Evolutionary conservation across 2,888 invertebrate species (phyloP), one percentile per base, ranked within the genome.

Genomic region (Loripinus fragilis): DNA sequence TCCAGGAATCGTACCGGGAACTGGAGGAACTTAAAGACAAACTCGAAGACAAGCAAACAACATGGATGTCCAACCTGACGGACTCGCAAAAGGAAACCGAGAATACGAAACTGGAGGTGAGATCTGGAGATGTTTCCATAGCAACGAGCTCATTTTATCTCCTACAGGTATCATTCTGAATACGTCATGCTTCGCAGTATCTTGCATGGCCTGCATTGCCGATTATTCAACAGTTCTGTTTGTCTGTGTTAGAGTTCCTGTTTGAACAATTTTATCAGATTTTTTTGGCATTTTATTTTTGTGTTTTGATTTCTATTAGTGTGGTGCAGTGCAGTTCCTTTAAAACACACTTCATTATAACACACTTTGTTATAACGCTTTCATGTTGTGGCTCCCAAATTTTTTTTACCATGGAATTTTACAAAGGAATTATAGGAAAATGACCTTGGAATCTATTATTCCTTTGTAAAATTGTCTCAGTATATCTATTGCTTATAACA

Each of bases 51-150:
- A 91, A 90, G 68, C 91, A 92, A 81, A 76, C 85, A 17, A 84
- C 86, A 5, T 92, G 92, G 91, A 86, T 90, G 73, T 85, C 87
- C 50, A 93, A 91, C 81, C 89, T 90, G 76, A 92, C 93, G 1
- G 91, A 93, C 78, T 91, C 92, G 23, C 91, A 92, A 87, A 93
- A 91, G 85, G 90, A 93, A 85, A 91, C 90, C 17, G 90, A 92
- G 66, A 87, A 87, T 55, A 85, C 87, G 28, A 90, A 88, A 79
- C 81, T 84, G 83, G 90, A 93, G 91, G 91, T 92, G 87, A 88
- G 90, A 76, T 81, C 78, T 38, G 77, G 79, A 45, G 71, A 78
- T 75, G 68, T 74, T 69, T n/a, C 67, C 67, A 67, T 45, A 60
- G 60, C 60, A 60, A 60, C 60, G 33, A 33, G 60, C 20, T 60